Conservation (phyloP, 2,888 invertebrate genomes). For the Tortrix viridana region DNA sequence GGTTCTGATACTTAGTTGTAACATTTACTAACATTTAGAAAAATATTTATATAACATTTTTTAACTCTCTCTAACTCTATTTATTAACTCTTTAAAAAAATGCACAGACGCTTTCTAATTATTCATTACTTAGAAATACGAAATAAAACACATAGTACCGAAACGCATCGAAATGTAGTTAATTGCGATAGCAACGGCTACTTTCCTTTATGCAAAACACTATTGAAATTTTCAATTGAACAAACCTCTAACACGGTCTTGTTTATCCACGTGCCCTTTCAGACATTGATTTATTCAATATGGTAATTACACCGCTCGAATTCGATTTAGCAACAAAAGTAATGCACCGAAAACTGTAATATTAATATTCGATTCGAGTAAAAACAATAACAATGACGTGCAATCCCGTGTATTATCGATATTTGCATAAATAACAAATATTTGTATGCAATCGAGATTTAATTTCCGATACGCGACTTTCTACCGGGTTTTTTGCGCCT, state of each 20-base stretch:
- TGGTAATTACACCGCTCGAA: slow-evolving; percentile 40
- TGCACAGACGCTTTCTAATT: too few relatives aligned
- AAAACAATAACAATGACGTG: slow-evolving; percentile 43
- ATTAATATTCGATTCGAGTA: slow-evolving; percentile 48
- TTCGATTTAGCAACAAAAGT: slow-evolving; percentile 48
- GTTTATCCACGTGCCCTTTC: slow-evolving; percentile 49
- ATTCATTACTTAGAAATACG: too few relatives aligned
- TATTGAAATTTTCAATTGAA: slow-evolving; percentile 27
- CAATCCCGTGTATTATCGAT: slow-evolving; percentile 40
- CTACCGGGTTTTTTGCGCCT: slow-evolving; percentile 6
- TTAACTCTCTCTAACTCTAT: too few relatives aligned
- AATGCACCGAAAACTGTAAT: slow-evolving; percentile 45
- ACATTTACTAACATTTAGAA: too few relatives aligned
- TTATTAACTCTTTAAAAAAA: too few relatives aligned
- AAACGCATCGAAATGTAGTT: slow-evolving; percentile 13
- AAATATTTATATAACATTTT: too few relatives aligned
- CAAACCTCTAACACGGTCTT: slow-evolving; percentile 36
- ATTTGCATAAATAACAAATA: slow-evolving; percentile 47
- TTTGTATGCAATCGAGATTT: slow-evolving; percentile 42
- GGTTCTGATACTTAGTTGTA: too few relatives aligned
- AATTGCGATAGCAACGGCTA: slow-evolving; percentile 25
- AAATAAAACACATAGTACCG: neutral
- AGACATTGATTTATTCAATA: slow-evolving; percentile 55
- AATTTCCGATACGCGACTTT: slow-evolving; percentile 38
- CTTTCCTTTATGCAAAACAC: slow-evolving; percentile 28